Percentiles rank a stretch among this genome's conserved stretches.
phyloP scores from a whole-genome alignment of 2,113 vertebrate genomes.

The Phalacrocorax carbo region DNA sequence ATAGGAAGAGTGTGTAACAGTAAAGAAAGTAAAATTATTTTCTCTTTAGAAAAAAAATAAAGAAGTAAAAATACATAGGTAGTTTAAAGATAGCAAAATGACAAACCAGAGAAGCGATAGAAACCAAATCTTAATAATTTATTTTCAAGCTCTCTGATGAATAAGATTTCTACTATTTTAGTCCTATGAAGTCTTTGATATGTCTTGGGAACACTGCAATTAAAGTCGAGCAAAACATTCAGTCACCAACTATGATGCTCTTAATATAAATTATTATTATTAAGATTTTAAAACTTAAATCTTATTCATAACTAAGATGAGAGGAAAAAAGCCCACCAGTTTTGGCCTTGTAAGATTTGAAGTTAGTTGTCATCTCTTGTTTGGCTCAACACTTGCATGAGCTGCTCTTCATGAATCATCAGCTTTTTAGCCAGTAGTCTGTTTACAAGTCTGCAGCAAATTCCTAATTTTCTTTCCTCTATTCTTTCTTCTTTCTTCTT shows the following conservation, averaged over 20 bases:
- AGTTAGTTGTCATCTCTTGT: not conserved
- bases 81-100: not conserved
- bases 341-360: not conserved
- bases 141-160: not conserved
- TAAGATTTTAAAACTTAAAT: not conserved
- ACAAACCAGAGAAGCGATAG: not conserved
- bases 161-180: not conserved
- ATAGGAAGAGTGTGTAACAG: not conserved
- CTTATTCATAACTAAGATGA: not conserved
- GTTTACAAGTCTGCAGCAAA: not conserved
- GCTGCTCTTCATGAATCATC: not conserved
- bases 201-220: not conserved
- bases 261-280: slow-evolving; percentile 9
- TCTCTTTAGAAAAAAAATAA: not conserved
- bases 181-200: not conserved
- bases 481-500: not conserved
- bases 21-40: not conserved
- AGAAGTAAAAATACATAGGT: not conserved
- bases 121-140: not conserved
- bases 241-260: not conserved
- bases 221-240: slow-evolving; percentile 6
- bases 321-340: not conserved
- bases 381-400: not conserved
- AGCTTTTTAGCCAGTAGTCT: not conserved
- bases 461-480: not conserved